Percentiles rank a stretch among this genome's conserved stretches.
phyloP scores from a whole-genome alignment of 1,140 invertebrate genomes.

The Nasonia longicornis region DNA sequence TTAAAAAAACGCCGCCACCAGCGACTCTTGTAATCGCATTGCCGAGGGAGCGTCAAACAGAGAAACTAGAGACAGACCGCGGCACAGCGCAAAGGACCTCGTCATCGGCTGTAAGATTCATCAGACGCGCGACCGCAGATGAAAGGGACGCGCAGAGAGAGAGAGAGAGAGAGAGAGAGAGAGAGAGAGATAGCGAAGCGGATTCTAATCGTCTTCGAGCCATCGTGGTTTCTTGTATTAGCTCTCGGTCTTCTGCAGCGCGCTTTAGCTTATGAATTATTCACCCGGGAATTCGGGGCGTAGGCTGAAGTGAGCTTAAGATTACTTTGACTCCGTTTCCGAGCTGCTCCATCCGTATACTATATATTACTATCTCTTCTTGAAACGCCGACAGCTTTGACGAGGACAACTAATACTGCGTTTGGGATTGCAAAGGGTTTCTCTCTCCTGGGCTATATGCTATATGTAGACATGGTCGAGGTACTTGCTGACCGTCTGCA shows the following conservation, averaged over 20 bases:
- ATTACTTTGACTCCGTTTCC: conserved; percentile 21
- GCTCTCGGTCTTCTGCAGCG: neutral
- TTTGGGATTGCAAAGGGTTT: neutral
- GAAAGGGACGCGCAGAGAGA: neutral
- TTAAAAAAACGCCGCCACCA: neutral
- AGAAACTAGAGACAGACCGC: too few relatives aligned
- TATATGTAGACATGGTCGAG: neutral
- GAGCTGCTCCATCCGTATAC: neutral
- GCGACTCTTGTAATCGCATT: neutral
- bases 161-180: neutral
- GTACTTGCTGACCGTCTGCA: neutral
- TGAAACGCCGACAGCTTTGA: neutral
- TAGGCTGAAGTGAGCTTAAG: neutral
- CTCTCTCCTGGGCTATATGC: neutral
- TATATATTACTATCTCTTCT: neutral
- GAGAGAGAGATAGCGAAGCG: too few relatives aligned
- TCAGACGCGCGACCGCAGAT: neutral
- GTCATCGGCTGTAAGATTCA: neutral
- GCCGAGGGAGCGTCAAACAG: neutral
- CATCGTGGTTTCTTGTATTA: conserved; percentile 1
- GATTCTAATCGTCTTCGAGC: neutral
- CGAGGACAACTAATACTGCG: neutral
- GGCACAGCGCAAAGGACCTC: neutral
- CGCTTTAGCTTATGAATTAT: conserved; percentile 22
- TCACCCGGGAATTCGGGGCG: conserved; percentile 1